A percentile compares a stretch with the other conserved stretches of the same genome.
These are phyloP conservation scores for Telmatherina bonti DNA, from an alignment of 2,797 vertebrate species.

Conservation along the genomic window DNA sequence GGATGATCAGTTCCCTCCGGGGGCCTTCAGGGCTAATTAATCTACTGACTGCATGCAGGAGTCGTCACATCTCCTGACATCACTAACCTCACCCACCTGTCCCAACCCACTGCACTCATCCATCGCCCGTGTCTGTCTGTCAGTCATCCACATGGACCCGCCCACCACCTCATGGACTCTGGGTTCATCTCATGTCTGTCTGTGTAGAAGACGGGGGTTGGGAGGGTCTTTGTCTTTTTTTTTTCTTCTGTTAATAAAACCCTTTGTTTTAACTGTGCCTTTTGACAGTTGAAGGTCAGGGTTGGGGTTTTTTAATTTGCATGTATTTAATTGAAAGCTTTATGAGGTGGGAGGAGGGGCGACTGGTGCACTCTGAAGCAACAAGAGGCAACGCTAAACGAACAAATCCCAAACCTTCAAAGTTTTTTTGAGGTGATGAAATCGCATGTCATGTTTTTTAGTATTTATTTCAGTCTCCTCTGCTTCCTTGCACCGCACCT, in stretches of 20 bases:
- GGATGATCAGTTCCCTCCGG: constrained; percentile 58
- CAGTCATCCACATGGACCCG: constrained; percentile 61
- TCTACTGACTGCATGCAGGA: constrained; percentile 70
- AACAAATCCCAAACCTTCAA: constrained; percentile 54
- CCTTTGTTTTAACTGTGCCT: constrained; percentile 58
- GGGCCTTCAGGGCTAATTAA: constrained; percentile 59
- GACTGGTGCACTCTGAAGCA: constrained; percentile 54
- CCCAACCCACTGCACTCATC: constrained; percentile 55
- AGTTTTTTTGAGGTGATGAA: constrained; percentile 58
- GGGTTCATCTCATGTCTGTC: constrained; percentile 1
- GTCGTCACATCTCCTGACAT: constrained; percentile 44
- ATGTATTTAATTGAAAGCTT: constrained; percentile 23
- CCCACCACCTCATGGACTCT: constrained; percentile 57
- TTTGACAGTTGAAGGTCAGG: constrained; percentile 34
- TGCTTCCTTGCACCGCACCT: constrained; percentile 38
- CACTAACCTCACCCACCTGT: constrained; percentile 73
- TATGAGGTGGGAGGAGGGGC: background rate
- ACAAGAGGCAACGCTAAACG: constrained; percentile 36
- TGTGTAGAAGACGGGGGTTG: background rate
- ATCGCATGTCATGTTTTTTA: constrained; percentile 58
- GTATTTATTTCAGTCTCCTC: constrained; percentile 58
- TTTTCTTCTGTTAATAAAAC: constrained; percentile 9
- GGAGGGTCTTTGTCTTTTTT: too few relatives aligned
- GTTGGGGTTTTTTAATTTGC: constrained; percentile 34
- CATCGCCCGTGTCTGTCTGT: constrained; percentile 59